Base-by-base conservation (phyloP, 1,140 invertebrate species). In the Ips nitidus region DNA sequence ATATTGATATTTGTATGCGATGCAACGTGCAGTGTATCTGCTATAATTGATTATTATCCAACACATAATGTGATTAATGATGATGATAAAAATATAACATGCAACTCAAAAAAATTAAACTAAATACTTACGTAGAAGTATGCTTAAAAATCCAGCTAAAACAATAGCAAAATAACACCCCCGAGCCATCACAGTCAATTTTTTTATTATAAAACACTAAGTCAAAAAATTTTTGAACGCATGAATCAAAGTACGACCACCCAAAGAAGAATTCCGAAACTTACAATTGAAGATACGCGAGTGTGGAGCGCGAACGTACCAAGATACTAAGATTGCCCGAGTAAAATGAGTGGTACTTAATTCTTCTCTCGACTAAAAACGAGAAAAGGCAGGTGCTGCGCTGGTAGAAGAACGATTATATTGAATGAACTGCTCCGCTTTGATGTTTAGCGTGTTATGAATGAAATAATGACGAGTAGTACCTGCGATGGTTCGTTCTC, bases 361-460 rank as follows among this genome's bases (percentile, higher is more conserved):
- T 50, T 50, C 45, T 50, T 50, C 6, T 50, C 45, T 58, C 65
- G 41, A 52, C 40, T 66, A 47, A 45, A 57, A 66, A 66, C 64
- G 52, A 66, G 64, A 58, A 66, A 58, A 66, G 55, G 55, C 67
- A 69, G 67, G 59, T 62, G 59, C 43, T 45, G 39, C 42, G 39
- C 7, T 22, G 22, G 22, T 22, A 37, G 37, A 47, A 5, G 6
- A 56, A n/a, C 66, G 66, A 68, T 42, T 52, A 52, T 60, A n/a
- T 56, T 69, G 67, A 69, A 69, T 69, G 67, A 63, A 69, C 59
- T 56, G 67, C 42, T 63, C 67, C 7, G 52, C 37, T 56, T 56
- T 61, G 52, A 63, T 41, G 57, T 53, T 56, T 56, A 42, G 41
- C 59, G 67, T 62, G 67, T 69, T 69, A 69, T 69, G 67, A 69